Percentiles rank a stretch among this genome's conserved stretches.
Evolutionary conservation across 2,888 invertebrate species (phyloP).

Genomic region (Eilema depressum): DNA sequence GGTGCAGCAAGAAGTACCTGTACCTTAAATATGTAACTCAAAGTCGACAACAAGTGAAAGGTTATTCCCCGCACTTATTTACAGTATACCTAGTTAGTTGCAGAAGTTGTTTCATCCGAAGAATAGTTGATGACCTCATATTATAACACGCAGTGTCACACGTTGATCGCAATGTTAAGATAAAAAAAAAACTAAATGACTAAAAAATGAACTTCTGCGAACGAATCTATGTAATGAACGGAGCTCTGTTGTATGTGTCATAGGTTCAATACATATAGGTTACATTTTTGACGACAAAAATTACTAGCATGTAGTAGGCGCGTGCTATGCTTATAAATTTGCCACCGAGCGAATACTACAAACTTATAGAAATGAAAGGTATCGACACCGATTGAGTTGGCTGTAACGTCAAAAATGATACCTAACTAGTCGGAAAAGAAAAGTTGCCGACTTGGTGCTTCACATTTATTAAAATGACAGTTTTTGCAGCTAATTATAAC

Average conservation of each 20-base stretch:
- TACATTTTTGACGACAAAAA: neutral
- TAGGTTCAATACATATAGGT: neutral
- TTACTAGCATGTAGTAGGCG: neutral
- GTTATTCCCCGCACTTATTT: neutral
- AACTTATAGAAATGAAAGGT: too few species aligned
- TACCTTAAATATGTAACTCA: neutral
- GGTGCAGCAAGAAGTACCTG: neutral
- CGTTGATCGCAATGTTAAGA: neutral
- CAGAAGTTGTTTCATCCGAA: neutral
- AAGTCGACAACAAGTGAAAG: neutral
- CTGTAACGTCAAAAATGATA: too few species aligned
- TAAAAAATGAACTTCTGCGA: neutral
- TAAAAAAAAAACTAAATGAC: neutral
- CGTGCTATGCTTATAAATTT: too few species aligned
- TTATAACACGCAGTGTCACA: neutral
- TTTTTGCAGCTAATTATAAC: too few species aligned
- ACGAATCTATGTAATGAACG: neutral
- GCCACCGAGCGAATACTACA: too few species aligned
- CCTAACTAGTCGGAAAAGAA: too few species aligned
- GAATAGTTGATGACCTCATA: conserved; percentile 2
- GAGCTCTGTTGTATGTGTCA: neutral
- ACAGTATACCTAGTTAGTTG: neutral
- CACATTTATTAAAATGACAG: too few species aligned
- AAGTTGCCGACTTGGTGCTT: too few species aligned
- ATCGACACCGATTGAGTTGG: too few species aligned